Evolutionary conservation across 2,797 vertebrate species (phyloP), one percentile per base, ranked within the genome.

Genomic region (Lacerta viridis): DNA sequence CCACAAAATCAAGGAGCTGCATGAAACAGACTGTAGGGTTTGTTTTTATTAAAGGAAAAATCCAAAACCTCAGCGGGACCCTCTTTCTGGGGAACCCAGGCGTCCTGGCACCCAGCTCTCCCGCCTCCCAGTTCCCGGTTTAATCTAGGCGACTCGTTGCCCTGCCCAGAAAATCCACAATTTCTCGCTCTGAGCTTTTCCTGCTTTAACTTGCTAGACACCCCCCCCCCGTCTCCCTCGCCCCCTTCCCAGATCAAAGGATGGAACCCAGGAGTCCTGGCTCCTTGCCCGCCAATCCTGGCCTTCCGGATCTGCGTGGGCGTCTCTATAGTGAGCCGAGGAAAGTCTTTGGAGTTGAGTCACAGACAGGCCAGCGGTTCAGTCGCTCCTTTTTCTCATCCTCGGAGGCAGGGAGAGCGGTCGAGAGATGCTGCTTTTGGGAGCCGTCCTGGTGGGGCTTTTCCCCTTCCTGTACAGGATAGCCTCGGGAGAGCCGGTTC

Each of bases 221-320:
- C 11, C 55, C 55, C 43, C 50, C 50, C 18, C 36, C 61, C 36
- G 36, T 10, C 1, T 3, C 36, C 36, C 29, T 2, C 8, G 5
- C n/a, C 39, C 71, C 23, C 27, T 80, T 43, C 69, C 81, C 88
- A 72, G 83, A 89, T 85, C 88, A 85, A 85, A 89, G 77, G 88
- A 46, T 4, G 50, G 82, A 6, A 27, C 87, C 46, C 66, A 9
- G 76, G 68, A 10, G 3, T n/a, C 75, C 55, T 89, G 88, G 88
- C 88, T 4, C 15, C 11, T 1, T 2, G 83, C 88, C 88, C 59
- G 13, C 88, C 88, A 89, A 89, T 89, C n/a, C n/a, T 5, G 3
- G 79, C 50, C 85, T 7, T 1, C 50, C 82, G 69, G 88, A 74
- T 55, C 41, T 6, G 88, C 69, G 83, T 27, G 88, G 88, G 88